Evolutionary conservation across 2,797 vertebrate species (phyloP).

Genomic region (Fringilla coelebs): DNA sequence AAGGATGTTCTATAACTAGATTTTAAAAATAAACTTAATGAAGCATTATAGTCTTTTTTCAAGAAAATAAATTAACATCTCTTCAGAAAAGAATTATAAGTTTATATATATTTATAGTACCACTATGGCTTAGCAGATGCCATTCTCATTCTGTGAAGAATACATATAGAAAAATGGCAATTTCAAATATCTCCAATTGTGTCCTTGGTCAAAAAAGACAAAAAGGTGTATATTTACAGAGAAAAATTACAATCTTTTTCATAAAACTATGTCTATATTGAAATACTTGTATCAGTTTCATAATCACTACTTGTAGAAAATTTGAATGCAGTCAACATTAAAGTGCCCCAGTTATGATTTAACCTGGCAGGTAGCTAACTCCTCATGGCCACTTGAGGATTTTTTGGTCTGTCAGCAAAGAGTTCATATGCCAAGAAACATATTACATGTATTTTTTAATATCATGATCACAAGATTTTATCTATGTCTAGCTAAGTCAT

Average conservation of each 20-base stretch:
- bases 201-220: background rate
- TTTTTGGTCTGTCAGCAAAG: background rate
- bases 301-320: background rate
- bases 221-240: background rate
- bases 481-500: background rate
- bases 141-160: background rate
- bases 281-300: background rate
- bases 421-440: background rate
- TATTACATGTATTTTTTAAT: background rate
- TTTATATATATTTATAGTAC: background rate
- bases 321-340: background rate
- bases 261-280: background rate
- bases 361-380: background rate
- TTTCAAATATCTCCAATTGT: background rate
- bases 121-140: background rate
- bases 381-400: background rate
- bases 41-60: background rate
- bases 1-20: background rate
- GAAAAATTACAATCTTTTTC: background rate
- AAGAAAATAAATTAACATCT: background rate
- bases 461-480: background rate
- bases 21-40: background rate
- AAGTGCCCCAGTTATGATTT: background rate
- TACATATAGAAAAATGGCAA: background rate
- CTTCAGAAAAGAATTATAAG: background rate